Evolutionary conservation across 2,888 invertebrate genomes (phyloP).

Genomic region (Eugnorisma glareosa): DNA sequence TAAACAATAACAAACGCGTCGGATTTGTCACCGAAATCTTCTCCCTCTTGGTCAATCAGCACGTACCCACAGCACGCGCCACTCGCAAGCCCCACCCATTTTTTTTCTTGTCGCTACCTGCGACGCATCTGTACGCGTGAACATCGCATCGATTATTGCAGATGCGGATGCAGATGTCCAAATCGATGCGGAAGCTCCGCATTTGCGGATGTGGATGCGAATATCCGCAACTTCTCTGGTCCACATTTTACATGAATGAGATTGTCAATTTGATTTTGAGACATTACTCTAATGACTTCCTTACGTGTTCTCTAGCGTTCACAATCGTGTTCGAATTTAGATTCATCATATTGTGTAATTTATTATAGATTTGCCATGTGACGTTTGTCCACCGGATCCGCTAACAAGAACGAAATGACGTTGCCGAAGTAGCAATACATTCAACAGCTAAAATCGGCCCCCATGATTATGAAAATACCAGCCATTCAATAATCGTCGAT

Average conservation of each 20-base stretch:
- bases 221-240: too few relatives aligned
- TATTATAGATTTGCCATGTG: conserved; percentile 16
- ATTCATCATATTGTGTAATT: conserved; percentile 17
- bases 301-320: conserved; percentile 14
- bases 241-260: conserved; percentile 37
- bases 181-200: too few relatives aligned
- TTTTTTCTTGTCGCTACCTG: too few relatives aligned
- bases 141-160: too few relatives aligned
- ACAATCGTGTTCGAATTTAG: conserved; percentile 18
- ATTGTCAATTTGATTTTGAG: conserved; percentile 42
- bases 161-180: too few relatives aligned
- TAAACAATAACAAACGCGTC: too few relatives aligned
- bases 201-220: too few relatives aligned
- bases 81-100: too few relatives aligned
- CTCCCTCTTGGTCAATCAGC: too few relatives aligned
- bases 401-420: not conserved
- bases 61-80: too few relatives aligned
- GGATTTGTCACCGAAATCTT: too few relatives aligned
- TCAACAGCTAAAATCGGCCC: not conserved
- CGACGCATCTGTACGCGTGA: too few relatives aligned
- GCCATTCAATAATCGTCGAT: not conserved
- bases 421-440: not conserved
- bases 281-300: conserved; percentile 20
- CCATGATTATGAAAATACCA: not conserved
- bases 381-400: not conserved